Conservation (phyloP, 1,140 invertebrate genomes). For the Trichomalopsis sarcophagae region DNA sequence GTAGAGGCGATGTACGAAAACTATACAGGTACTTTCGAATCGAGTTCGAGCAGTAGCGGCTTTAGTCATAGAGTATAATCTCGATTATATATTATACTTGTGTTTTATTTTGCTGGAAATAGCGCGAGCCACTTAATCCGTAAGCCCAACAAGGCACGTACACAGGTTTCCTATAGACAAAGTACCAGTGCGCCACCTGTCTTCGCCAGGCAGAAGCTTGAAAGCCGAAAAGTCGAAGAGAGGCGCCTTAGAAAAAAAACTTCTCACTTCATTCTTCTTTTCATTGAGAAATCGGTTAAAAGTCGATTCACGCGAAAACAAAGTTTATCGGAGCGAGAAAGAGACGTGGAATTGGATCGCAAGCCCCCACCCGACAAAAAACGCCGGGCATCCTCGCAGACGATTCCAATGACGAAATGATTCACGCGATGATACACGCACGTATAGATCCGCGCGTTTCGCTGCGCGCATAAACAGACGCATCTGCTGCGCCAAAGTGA, state of each 20-base stretch:
- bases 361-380: not conserved
- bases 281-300: no score
- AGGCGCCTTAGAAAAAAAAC: no score
- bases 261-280: no score
- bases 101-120: no score
- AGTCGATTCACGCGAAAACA: not conserved
- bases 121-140: no score
- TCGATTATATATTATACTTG: not conserved
- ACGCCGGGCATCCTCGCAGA: not conserved
- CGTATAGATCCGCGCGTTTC: not conserved
- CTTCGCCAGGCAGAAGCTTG: no score
- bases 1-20: not conserved
- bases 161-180: no score
- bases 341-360: not conserved
- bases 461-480: not conserved
- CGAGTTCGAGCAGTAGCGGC: not conserved
- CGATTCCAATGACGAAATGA: slow-evolving; percentile 26
- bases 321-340: not conserved
- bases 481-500: slow-evolving; percentile 5
- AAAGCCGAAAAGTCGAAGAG: no score
- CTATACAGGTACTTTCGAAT: not conserved
- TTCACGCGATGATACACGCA: slow-evolving; percentile 20
- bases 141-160: no score
- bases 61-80: not conserved
- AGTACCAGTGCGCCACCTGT: no score